Evolutionary conservation across 1,140 invertebrate species (phyloP).

Genomic region (Panulirus ornatus): DNA sequence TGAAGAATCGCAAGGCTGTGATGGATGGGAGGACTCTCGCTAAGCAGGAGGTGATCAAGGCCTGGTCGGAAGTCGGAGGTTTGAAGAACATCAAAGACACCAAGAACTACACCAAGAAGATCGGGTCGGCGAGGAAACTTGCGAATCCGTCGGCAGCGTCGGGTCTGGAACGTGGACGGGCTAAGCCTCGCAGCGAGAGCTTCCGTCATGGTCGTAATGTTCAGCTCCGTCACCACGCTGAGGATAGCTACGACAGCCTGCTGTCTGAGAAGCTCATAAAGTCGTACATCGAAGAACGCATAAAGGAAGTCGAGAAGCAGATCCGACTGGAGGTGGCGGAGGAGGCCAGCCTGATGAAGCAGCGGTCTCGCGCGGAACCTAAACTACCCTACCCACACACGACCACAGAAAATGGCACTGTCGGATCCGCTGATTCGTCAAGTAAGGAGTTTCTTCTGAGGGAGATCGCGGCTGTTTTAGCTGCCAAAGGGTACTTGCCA

Average conservation of each 20-base stretch:
- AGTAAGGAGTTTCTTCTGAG: slow-evolving; percentile 58
- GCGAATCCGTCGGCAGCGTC: neutral
- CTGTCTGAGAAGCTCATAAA: slow-evolving; percentile 54
- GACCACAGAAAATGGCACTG: neutral
- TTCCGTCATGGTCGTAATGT: slow-evolving; percentile 8
- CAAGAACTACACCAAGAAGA: slow-evolving; percentile 22
- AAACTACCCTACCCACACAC: slow-evolving; percentile 38
- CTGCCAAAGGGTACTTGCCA: slow-evolving; percentile 64
- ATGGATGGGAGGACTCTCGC: no score
- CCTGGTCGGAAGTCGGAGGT: neutral
- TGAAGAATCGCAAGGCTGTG: slow-evolving; percentile 8
- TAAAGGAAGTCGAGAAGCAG: slow-evolving; percentile 71
- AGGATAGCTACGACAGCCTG: slow-evolving; percentile 5
- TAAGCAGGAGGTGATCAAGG: neutral
- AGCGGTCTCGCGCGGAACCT: neutral
- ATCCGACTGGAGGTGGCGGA: slow-evolving; percentile 64
- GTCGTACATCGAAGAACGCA: slow-evolving; percentile 68
- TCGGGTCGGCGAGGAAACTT: neutral
- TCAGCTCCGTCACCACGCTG: slow-evolving; percentile 37
- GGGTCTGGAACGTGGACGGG: neutral
- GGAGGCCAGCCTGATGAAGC: slow-evolving; percentile 44
- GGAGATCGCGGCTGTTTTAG: slow-evolving; percentile 70
- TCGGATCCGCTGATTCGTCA: slow-evolving; percentile 9
- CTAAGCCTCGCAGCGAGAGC: slow-evolving; percentile 19
- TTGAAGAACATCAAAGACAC: neutral